These are phyloP conservation scores for Scaptomyza graminum DNA, from an alignment of 1,140 invertebrate species.

Conservation along the genomic window DNA sequence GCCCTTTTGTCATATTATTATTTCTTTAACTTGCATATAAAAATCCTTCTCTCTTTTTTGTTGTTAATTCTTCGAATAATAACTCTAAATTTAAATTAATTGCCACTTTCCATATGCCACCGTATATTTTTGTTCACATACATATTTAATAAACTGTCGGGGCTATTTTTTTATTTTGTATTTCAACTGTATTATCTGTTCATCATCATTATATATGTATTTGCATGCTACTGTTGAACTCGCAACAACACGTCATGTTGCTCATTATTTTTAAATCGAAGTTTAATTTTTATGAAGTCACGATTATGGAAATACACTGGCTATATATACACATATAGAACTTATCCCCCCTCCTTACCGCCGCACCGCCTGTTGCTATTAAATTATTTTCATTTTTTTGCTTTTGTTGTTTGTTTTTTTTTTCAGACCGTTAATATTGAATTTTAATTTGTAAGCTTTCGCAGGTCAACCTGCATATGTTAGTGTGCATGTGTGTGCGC, in stretches of 20 bases:
- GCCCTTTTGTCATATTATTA: too few relatives aligned
- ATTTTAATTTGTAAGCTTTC: conserved; percentile 81
- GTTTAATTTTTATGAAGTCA: conserved; percentile 83
- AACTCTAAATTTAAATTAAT: conserved; percentile 26
- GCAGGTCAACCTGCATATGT: conserved; percentile 55
- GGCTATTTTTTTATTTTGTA: conserved; percentile 4
- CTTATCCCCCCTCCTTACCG: background rate
- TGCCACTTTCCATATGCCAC: background rate
- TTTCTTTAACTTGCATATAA: background rate
- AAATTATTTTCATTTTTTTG: conserved; percentile 76
- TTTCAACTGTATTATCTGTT: conserved; percentile 35
- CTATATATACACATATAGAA: background rate
- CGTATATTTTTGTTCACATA: background rate
- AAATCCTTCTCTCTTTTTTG: too few relatives aligned
- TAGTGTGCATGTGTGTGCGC: conserved; percentile 10
- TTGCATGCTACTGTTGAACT: background rate
- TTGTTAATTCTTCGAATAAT: background rate
- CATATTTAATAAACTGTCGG: conserved; percentile 30
- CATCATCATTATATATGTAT: conserved; percentile 30
- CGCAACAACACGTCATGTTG: conserved; percentile 52
- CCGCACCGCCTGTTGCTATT: conserved; percentile 50
- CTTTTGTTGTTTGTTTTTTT: conserved; percentile 37
- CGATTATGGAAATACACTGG: conserved; percentile 78
- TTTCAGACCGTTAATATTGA: conserved; percentile 79
- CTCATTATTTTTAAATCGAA: conserved; percentile 79